These are phyloP conservation scores for Benitochromis conjunctus DNA, from an alignment of 2,113 vertebrate genomes.

Conservation along the genomic window DNA sequence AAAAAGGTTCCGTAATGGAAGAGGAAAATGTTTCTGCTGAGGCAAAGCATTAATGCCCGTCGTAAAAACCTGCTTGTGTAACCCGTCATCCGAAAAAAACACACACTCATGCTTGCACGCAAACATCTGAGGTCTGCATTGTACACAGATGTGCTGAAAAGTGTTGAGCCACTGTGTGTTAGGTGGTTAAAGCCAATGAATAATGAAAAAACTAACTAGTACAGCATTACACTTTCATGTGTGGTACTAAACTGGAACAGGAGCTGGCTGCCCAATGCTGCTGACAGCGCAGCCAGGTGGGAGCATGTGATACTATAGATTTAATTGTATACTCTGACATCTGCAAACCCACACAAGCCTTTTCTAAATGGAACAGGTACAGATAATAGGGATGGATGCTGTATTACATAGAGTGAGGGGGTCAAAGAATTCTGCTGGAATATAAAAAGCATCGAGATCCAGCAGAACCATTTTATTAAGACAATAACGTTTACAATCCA, in stretches of 20 bases:
- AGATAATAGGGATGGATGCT: neutral
- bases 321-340: neutral
- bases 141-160: neutral
- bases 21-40: neutral
- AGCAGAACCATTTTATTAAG: neutral
- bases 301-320: neutral
- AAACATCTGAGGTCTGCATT: slow-evolving; percentile 4
- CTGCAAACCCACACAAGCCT: neutral
- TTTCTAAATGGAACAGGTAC: neutral
- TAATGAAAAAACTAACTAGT: slow-evolving; percentile 13
- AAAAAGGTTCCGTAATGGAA: slow-evolving; percentile 3
- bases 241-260: neutral
- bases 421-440: neutral
- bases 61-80: slow-evolving; percentile 22
- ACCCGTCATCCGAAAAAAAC: neutral
- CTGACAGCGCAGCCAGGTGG: neutral
- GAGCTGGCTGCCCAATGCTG: neutral
- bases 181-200: slow-evolving; percentile 10
- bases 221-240: neutral
- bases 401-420: neutral
- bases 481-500: neutral
- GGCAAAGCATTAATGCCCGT: neutral
- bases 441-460: neutral
- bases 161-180: neutral
- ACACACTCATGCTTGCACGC: neutral